Percentiles rank a stretch among this genome's conserved stretches.
Evolutionary conservation across 1,140 invertebrate genomes (phyloP).

Genomic region (Hydropsyche tenuis): DNA sequence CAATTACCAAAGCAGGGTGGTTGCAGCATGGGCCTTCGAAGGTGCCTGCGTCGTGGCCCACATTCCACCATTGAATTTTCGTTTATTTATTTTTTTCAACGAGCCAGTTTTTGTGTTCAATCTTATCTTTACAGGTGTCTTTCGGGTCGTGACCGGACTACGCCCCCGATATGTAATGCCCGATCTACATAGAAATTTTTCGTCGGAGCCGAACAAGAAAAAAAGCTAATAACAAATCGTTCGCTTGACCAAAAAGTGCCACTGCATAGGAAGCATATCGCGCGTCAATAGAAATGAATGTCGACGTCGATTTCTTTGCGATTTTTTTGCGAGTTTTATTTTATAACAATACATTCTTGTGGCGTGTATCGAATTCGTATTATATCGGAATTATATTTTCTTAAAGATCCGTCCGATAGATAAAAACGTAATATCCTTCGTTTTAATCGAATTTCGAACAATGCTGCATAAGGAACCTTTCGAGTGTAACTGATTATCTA

Average conservation of each 20-base stretch:
- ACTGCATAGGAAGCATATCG: conserved; percentile 17
- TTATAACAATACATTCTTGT: no score
- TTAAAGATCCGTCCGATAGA: no score
- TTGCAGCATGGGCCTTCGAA: not conserved
- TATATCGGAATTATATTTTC: no score
- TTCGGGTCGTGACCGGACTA: conserved; percentile 45
- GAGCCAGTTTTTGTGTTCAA: conserved; percentile 10
- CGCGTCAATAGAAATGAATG: not conserved
- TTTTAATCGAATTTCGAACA: no score
- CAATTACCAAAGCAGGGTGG: not conserved
- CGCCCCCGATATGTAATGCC: conserved; percentile 34
- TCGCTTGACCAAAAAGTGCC: conserved; percentile 8
- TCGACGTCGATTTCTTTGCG: no score
- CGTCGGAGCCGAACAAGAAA: not conserved
- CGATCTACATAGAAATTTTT: conserved; percentile 28
- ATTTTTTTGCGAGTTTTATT: no score
- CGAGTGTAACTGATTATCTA: no score
- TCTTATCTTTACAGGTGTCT: conserved; percentile 41
- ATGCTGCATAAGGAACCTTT: no score
- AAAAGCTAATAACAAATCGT: conserved; percentile 7
- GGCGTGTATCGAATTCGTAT: no score
- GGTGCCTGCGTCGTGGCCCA: conserved; percentile 33
- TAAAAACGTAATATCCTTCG: no score
- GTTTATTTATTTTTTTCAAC: not conserved
- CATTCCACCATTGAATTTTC: conserved; percentile 29